Evolutionary conservation across 2,888 invertebrate species (phyloP), one percentile per base, ranked within the genome.

Genomic region (Blera fallax): DNA sequence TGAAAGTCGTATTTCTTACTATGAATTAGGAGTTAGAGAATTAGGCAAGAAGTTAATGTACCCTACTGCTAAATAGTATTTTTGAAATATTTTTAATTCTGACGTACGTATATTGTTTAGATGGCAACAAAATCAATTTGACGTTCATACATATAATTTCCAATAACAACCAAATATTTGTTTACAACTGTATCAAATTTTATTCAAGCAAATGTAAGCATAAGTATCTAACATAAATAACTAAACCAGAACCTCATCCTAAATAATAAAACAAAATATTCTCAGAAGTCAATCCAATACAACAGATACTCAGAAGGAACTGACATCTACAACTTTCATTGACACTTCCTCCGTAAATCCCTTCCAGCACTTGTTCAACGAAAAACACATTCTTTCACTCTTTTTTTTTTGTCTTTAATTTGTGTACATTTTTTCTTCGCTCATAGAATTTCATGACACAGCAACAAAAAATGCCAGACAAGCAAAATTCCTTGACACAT

Each of bases 401-500:
- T 24, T 62, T 14, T 16, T 8, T 2, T 1, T 27, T 5, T 21
- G 11, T 48, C 50, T 34, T 65, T 50, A 21, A 65, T 64, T 64
- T 64, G 29, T 29, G 62, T 5, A 29, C 29, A 32, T 32, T 32
- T 48, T 34, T 50, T 50, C 4, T 34, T 21, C 50, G 24, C 50
- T 65, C 50, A n/a, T 34, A 24, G 34, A 65, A 65, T 50, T 50
- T 50, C 34, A 69, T 69, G 77, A 77, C 67, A 40, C 58, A 69
- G 77, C 77, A 48, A 43, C 40, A 32, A 67, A 69, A 77, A 69
- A 77, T 67, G 67, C 69, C 67, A 77, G 67, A 77, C 77, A 32
- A 69, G 77, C 67, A 69, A 69, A 76, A 77, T 77, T 77, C 67
- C 69, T 77, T 77, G 67, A 69, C 77, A 77, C 67, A 77, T 77